phyloP scores from a whole-genome alignment of 2,113 vertebrate genomes.

The Catharus minimus region DNA sequence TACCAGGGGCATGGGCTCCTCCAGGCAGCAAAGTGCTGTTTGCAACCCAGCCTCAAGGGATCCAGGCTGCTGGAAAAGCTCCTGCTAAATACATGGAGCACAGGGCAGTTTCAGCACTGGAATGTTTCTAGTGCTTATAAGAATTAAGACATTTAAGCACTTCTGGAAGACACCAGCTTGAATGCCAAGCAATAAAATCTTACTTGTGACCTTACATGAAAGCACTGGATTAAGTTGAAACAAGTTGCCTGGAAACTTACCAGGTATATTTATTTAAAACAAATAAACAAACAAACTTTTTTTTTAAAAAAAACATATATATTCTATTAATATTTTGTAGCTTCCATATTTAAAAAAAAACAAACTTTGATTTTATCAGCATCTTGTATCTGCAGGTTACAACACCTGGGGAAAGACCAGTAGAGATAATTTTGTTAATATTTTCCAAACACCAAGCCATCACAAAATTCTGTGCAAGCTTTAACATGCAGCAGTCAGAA shows the following conservation, averaged over 20 bases:
- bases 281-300: neutral
- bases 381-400: neutral
- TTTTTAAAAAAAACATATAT: neutral
- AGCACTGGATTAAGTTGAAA: neutral
- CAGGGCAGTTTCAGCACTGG: neutral
- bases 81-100: neutral
- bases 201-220: neutral
- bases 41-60: neutral
- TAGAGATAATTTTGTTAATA: neutral
- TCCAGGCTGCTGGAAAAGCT: neutral
- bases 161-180: neutral
- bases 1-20: neutral
- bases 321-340: neutral
- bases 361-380: neutral
- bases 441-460: neutral
- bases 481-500: neutral
- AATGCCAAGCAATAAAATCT: neutral
- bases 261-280: constrained; percentile 14
- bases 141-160: neutral
- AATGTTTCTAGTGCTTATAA: neutral
- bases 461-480: neutral
- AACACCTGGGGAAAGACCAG: constrained; percentile 22
- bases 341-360: neutral
- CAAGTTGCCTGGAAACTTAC: neutral
- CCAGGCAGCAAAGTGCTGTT: neutral